phyloP scores from a whole-genome alignment of 2,797 vertebrate species.

The Artibeus jamaicensis region DNA sequence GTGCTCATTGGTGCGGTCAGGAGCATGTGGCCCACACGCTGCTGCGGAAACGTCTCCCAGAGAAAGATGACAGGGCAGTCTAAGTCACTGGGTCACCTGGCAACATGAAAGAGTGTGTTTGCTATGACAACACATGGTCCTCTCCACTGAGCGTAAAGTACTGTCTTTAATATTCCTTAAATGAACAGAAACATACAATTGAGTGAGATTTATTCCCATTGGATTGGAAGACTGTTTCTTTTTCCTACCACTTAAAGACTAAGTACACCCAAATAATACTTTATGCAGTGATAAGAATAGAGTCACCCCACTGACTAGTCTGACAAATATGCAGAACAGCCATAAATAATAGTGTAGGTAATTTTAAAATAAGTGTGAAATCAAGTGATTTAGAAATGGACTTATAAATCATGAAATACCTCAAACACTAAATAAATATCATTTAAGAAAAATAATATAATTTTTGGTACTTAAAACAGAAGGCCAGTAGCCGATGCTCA shows the following conservation, averaged over 20 bases:
- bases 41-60: not conserved
- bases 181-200: not conserved
- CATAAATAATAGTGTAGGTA: not conserved
- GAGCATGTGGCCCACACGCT: too few relatives aligned
- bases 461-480: not conserved
- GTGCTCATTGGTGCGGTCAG: rapidly evolving
- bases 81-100: not conserved
- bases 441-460: not conserved
- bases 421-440: not conserved
- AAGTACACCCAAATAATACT: not conserved
- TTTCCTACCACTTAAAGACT: not conserved
- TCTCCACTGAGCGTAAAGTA: rapidly evolving
- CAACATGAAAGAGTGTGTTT: rapidly evolving
- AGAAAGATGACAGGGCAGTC: not conserved
- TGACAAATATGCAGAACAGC: not conserved
- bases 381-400: not conserved
- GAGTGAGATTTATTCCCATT: not conserved
- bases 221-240: not conserved
- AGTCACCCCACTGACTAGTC: not conserved
- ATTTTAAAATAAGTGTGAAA: not conserved
- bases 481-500: not conserved
- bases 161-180: not conserved
- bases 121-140: rapidly evolving
- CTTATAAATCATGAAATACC: not conserved
- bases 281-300: not conserved